Percentiles rank a stretch among this genome's conserved stretches.
Evolutionary conservation across 2,888 invertebrate genomes (phyloP).

Genomic region (Omphaloscelis lunosa): DNA sequence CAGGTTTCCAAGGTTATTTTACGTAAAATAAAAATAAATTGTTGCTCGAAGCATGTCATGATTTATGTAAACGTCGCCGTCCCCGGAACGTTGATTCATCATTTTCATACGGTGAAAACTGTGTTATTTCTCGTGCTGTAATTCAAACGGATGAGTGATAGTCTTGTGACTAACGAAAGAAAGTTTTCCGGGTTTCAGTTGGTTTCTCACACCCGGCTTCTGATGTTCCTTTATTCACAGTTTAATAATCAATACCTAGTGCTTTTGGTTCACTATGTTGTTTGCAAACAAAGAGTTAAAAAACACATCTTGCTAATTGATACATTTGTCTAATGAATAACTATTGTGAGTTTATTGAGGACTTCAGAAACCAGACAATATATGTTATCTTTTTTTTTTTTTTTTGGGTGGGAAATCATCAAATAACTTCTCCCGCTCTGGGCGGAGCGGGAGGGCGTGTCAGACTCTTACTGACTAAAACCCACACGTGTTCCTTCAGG

Average conservation of each 20-base stretch:
- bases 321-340: not conserved
- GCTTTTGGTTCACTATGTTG: not conserved
- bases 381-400: no score
- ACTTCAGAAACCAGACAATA: not conserved
- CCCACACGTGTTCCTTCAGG: no score
- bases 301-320: not conserved
- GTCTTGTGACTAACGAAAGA: slow-evolving; percentile 64
- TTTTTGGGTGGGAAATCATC: no score
- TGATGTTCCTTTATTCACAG: not conserved
- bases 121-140: slow-evolving; percentile 72
- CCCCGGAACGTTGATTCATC: slow-evolving; percentile 73
- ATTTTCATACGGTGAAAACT: slow-evolving; percentile 78
- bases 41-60: slow-evolving; percentile 68
- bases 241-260: not conserved
- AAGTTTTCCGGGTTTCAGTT: slow-evolving; percentile 45
- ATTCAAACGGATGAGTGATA: slow-evolving; percentile 77
- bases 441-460: no score
- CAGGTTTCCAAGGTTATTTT: slow-evolving; percentile 8
- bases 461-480: no score
- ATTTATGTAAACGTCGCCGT: slow-evolving; percentile 66
- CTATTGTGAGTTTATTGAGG: not conserved
- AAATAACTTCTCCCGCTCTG: no score
- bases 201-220: not conserved
- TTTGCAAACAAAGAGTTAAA: no score
- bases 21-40: slow-evolving; percentile 69